Evolutionary conservation across 2,113 vertebrate genomes (phyloP).

Genomic region (Cephalopterus ornatus): DNA sequence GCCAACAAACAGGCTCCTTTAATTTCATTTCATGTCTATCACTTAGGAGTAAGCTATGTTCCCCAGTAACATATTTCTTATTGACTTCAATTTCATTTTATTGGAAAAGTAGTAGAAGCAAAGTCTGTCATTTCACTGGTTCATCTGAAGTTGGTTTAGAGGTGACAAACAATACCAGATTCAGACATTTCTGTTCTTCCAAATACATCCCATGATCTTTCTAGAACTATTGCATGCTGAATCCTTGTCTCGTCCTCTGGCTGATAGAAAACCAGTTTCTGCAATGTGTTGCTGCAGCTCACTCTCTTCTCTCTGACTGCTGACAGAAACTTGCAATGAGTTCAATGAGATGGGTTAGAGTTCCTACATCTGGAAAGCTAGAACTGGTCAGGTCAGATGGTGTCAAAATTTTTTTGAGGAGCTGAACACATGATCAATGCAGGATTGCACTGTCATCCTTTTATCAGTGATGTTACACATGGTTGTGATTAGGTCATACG

Average conservation of each 20-base stretch:
- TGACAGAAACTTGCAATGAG: constrained; percentile 7
- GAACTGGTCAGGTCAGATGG: neutral
- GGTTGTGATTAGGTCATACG: neutral
- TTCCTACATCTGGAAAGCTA: constrained; percentile 29
- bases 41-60: neutral
- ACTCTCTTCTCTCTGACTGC: neutral
- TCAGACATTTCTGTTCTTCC: neutral
- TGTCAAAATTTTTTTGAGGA: constrained; percentile 37
- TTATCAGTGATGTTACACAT: constrained; percentile 30
- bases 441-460: neutral
- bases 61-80: neutral
- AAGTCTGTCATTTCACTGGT: neutral
- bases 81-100: neutral
- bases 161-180: neutral
- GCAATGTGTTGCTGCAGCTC: neutral
- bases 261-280: neutral
- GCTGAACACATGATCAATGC: neutral
- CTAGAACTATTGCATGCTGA: neutral
- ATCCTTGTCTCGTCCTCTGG: neutral
- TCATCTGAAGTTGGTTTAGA: neutral
- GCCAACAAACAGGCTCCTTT: neutral
- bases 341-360: neutral
- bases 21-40: neutral
- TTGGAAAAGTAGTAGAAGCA: neutral
- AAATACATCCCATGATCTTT: neutral